These are phyloP conservation scores for Drosophila paranaensis DNA, from an alignment of 2,888 invertebrate genomes.

Conservation along the genomic window DNA sequence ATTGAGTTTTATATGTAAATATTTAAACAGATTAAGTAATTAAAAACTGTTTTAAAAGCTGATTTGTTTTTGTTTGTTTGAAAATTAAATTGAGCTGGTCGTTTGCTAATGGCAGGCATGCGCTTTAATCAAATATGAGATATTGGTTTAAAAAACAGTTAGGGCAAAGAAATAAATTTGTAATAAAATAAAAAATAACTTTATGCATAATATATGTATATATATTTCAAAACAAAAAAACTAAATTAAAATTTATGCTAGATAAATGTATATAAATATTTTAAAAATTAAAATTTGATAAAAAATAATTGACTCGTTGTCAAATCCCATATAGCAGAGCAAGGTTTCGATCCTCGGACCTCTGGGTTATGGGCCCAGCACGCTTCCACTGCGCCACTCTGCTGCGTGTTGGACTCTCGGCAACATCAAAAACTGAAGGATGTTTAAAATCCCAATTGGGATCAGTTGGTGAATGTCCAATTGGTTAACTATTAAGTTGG, in stretches of 20 bases:
- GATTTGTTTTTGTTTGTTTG: neutral
- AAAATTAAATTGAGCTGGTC: neutral
- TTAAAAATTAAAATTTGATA: no score
- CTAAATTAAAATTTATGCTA: no score
- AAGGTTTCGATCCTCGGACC: slow-evolving; percentile 27
- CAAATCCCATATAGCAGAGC: slow-evolving; percentile 8
- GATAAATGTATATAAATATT: no score
- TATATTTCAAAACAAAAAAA: no score
- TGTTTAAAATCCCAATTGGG: neutral
- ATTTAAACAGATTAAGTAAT: slow-evolving; percentile 10
- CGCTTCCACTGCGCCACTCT: slow-evolving; percentile 28
- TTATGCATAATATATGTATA: no score
- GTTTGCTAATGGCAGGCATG: neutral
- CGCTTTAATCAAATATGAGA: no score
- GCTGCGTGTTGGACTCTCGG: neutral
- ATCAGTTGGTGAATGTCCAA: neutral
- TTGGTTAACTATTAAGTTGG: neutral
- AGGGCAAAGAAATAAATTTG: no score
- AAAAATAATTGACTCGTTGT: no score
- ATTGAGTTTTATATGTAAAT: neutral
- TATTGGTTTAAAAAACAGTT: neutral
- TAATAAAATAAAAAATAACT: no score
- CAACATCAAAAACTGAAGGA: neutral
- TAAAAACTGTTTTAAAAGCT: slow-evolving; percentile 3
- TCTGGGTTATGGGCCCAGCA: slow-evolving; percentile 27